Conservation (phyloP, 2,113 vertebrate species). For the Galemys pyrenaicus region DNA sequence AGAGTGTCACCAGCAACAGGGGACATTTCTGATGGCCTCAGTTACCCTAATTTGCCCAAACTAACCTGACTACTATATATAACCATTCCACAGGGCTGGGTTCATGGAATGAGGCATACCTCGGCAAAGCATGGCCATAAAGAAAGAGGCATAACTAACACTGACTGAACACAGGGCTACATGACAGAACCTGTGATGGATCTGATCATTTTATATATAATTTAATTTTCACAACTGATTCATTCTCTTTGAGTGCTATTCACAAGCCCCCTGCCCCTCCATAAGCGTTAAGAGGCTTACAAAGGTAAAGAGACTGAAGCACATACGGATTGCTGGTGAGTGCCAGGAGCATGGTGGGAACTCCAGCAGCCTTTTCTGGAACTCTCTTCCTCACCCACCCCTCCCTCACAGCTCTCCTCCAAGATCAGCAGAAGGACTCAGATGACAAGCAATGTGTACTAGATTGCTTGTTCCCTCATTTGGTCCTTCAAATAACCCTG, state of each 20-base stretch:
- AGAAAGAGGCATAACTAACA: neutral
- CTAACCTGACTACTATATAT: neutral
- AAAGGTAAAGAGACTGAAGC: neutral
- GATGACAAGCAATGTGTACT: neutral
- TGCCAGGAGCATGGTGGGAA: neutral
- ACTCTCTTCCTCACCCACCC: rapidly evolving
- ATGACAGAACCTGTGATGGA: neutral
- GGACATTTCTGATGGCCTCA: neutral
- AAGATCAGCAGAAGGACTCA: neutral
- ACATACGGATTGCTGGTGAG: neutral
- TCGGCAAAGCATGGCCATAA: neutral
- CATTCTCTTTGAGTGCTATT: neutral
- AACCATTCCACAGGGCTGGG: neutral
- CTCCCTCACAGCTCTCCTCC: neutral
- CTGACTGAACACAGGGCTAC: neutral
- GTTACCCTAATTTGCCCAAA: neutral
- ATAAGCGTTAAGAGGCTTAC: neutral
- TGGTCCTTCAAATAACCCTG: neutral
- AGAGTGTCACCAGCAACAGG: neutral
- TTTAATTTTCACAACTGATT: neutral
- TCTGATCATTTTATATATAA: neutral
- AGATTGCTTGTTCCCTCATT: neutral
- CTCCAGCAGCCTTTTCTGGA: neutral
- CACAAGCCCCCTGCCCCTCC: neutral
- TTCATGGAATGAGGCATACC: neutral